Conservation (phyloP, 2,113 vertebrate genomes). For the Puntigrus tetrazona region DNA sequence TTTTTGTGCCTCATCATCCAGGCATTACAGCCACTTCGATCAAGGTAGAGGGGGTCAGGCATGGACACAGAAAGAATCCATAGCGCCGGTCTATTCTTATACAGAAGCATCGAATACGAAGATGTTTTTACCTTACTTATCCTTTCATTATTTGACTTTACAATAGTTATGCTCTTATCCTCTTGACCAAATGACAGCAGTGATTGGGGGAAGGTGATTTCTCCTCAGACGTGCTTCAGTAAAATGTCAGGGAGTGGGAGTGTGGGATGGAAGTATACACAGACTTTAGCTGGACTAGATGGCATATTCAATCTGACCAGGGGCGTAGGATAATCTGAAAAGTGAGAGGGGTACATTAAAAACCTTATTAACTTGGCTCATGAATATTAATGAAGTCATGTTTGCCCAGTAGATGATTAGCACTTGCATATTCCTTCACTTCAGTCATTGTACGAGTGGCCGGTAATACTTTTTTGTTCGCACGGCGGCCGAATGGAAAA, state of each 20-base stretch:
- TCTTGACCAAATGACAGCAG: not conserved
- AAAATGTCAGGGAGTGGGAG: conserved; percentile 2
- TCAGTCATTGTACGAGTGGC: not conserved
- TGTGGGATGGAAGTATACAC: not conserved
- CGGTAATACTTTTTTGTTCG: not conserved
- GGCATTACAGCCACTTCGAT: conserved; percentile 70
- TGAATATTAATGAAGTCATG: conserved; percentile 17
- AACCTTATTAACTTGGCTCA: conserved; percentile 27
- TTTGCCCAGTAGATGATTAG: conserved; percentile 17
- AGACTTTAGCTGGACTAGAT: not conserved
- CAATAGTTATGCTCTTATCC: conserved; percentile 16
- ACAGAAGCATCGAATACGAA: not conserved
- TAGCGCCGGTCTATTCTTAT: not conserved
- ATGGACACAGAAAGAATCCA: conserved; percentile 21
- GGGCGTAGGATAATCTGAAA: not conserved
- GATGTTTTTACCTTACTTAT: not conserved
- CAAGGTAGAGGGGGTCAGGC: not conserved
- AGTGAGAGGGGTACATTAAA: not conserved
- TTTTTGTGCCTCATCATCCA: conserved; percentile 78
- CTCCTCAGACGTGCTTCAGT: not conserved
- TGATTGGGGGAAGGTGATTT: not conserved
- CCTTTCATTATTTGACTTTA: not conserved
- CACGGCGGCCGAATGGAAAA: not conserved
- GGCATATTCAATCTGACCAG: conserved; percentile 4
- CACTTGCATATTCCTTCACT: not conserved